Conservation (phyloP, 2,113 vertebrate genomes). For the Perccottus glenii region DNA sequence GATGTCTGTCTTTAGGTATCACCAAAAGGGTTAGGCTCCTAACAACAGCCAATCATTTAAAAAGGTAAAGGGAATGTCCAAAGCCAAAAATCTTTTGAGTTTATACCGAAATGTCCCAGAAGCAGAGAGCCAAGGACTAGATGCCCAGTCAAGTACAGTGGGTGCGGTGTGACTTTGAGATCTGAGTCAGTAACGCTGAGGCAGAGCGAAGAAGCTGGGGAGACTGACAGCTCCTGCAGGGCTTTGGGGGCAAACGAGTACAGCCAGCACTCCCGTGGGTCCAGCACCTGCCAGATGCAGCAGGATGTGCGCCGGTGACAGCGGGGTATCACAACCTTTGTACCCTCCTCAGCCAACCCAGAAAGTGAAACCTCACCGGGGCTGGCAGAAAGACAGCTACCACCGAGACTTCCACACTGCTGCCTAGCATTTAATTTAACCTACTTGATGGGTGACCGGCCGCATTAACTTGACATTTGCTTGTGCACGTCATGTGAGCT, state of each 20-base stretch:
- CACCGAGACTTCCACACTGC: slow-evolving; percentile 56
- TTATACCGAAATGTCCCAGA: not conserved
- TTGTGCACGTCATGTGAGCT: slow-evolving; percentile 37
- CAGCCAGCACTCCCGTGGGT: slow-evolving; percentile 53
- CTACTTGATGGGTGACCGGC: slow-evolving; percentile 56
- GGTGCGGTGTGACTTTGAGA: slow-evolving; percentile 44
- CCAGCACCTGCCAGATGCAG: slow-evolving; percentile 66
- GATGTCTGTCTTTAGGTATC: too few species aligned
- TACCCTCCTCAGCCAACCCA: slow-evolving; percentile 28
- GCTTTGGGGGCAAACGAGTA: slow-evolving; percentile 37
- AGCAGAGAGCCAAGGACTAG: not conserved
- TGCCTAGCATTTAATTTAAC: slow-evolving; percentile 63
- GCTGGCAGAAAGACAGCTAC: slow-evolving; percentile 51
- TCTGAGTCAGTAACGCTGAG: slow-evolving; percentile 26
- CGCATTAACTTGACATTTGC: slow-evolving; percentile 66
- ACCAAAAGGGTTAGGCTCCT: too few species aligned
- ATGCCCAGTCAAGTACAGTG: slow-evolving; percentile 1
- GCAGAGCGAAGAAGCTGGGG: slow-evolving; percentile 30
- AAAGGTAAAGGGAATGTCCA: too few species aligned
- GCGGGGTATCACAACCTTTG: slow-evolving; percentile 36
- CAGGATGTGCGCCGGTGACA: slow-evolving; percentile 41
- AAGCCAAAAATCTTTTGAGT: too few species aligned
- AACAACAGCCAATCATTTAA: too few species aligned
- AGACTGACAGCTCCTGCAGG: slow-evolving; percentile 64
- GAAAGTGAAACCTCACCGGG: slow-evolving; percentile 48